Base-by-base conservation (phyloP, 2,888 invertebrate species). In the Cosmia pyralina region DNA sequence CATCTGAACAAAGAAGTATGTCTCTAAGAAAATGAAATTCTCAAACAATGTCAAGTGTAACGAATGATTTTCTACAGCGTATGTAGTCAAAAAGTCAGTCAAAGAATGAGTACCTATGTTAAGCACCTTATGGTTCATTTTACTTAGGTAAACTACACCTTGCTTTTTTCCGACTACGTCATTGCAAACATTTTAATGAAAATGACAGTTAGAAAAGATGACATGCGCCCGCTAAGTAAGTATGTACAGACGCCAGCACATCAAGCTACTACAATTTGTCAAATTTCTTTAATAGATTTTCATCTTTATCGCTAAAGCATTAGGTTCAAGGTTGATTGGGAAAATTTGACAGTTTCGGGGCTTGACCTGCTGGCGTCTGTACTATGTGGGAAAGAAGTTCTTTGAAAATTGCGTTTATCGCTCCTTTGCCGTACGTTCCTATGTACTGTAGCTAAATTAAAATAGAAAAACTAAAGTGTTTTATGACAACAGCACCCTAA, bases 1-100 rank as follows among this genome's bases (percentile, higher is more conserved):
- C 44, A 70, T 60, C 28, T 69, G 28, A 60, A 77, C 50, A 71
- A 46, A 69, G 55, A 65, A 34, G 28, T n/a, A n/a, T n/a, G n/a
- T n/a, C n/a, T 19, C 13, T 58, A 63, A 53, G 60, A 68, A 77
- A 69, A 76, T 41, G 8, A 68, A 67, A 71, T 57, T 68, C 50
- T 57, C 17, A 41, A 60, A 70, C 63, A 77, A 62, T 65, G 50
- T 28, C 38, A 60, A 60, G 50, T 69, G 50, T 63, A 59, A 55
- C 50, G 48, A 68, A 77, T 34, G 7, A 69, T 72, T 78, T 64
- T 59, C 53, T 68, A 46, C 48, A 50, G 69, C 58, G 38, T n/a
- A 13, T 38, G 34, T 59, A n/a, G n/a, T n/a, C n/a, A n/a, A n/a
- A n/a, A n/a, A n/a, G n/a, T n/a, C n/a, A n/a, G 38, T 38, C 38